Evolutionary conservation across 2,797 vertebrate genomes (phyloP), one percentile per base, ranked within the genome.

Genomic region (Syngnathus rostellatus): DNA sequence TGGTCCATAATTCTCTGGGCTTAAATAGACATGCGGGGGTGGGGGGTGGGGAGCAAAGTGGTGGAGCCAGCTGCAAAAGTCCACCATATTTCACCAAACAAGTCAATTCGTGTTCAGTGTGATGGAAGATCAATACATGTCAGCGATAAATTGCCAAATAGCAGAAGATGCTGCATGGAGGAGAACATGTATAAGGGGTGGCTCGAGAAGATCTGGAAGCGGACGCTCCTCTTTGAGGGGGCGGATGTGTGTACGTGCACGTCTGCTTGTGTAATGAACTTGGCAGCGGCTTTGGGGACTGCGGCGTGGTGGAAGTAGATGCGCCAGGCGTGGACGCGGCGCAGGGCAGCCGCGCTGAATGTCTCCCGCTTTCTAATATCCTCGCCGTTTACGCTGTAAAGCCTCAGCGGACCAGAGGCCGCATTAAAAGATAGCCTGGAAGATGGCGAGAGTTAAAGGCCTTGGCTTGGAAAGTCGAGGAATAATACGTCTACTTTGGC

Each of bases 281-380:
- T 85, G 86, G 86, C 84, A 85, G 76, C 75, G 61, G 72, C 72
- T 81, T 65, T 83, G 71, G 11, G 81, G 81, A 86, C 81, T 85
- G 81, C 78, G 80, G 77, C 77, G 19, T 69, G 63, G 77, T 71
- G 78, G 63, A 39, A 37, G 63, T 58, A 10, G 46, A 39, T n/a
- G 63, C 75, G 77, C 76, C 75, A 86, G 78, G 82, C 80, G 80
- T 82, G 75, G 72, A 78, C 74, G 69, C 66, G 70, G 19, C 71
- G 81, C 73, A 73, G 85, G 83, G 80, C 78, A 78, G 82, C 83
- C 80, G 74, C 81, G 71, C 72, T 48, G 65, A 70, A 76, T 75
- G 75, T 81, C 77, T 70, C 68, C 69, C 73, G 66, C 71, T 59
- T 75, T 69, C 63, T 76, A 77, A 83, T 70, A 79, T 62, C 60